phyloP scores from a whole-genome alignment of 1,140 invertebrate species.

The Caenorhabditis briggsae region DNA sequence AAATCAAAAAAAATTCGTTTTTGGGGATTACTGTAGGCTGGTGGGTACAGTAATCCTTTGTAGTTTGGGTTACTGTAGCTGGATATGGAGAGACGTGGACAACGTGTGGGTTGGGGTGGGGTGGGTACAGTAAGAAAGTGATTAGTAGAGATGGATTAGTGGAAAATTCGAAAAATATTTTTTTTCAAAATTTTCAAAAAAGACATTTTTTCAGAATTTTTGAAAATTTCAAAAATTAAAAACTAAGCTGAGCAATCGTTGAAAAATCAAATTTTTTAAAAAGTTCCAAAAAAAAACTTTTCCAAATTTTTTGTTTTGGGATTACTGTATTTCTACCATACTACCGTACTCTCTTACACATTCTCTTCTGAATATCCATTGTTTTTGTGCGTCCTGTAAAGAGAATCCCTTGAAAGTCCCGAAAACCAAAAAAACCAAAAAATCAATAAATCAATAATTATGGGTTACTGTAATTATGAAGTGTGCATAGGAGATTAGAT shows the following conservation, averaged over 20 bases:
- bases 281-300: too few species aligned
- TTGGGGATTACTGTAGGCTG: not conserved
- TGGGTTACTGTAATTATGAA: slow-evolving; percentile 19
- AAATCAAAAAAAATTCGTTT: not conserved
- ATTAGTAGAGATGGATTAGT: not conserved
- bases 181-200: too few species aligned
- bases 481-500: not conserved
- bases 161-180: too few species aligned
- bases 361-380: not conserved
- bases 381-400: slow-evolving; percentile 7
- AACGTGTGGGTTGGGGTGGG: not conserved
- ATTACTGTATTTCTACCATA: too few species aligned
- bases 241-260: too few species aligned
- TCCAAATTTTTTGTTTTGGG: too few species aligned
- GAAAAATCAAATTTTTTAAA: too few species aligned
- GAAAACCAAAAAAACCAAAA: not conserved
- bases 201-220: too few species aligned
- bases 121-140: not conserved
- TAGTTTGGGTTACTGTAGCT: not conserved
- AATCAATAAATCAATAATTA: not conserved
- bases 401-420: not conserved
- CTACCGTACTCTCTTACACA: too few species aligned
- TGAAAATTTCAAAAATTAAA: too few species aligned
- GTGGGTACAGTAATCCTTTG: not conserved
- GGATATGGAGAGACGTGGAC: not conserved